phyloP scores from a whole-genome alignment of 1,140 invertebrate genomes.

The Heliothis subflexa region DNA sequence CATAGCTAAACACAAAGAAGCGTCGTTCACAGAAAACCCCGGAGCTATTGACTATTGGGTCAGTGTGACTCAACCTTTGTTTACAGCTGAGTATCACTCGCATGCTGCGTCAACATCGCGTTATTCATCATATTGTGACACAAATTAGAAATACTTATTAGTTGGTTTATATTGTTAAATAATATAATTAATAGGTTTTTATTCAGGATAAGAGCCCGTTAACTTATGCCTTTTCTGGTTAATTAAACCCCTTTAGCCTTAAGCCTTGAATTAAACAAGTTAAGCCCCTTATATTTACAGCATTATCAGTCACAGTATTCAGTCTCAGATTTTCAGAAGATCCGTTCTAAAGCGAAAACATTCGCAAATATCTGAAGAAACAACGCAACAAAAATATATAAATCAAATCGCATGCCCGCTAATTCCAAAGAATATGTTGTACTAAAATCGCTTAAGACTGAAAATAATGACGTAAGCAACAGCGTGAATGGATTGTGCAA shows the following conservation, averaged over 20 bases:
- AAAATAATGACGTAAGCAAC: neutral
- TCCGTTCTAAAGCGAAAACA: too few species aligned
- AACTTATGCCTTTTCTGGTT: too few species aligned
- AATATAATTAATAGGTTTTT: too few species aligned
- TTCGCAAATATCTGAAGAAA: neutral
- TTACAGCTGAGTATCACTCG: slow-evolving; percentile 60
- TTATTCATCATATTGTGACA: slow-evolving; percentile 46
- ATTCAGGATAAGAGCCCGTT: too few species aligned
- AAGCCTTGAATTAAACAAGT: too few species aligned
- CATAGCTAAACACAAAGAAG: slow-evolving; percentile 55
- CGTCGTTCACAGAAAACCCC: slow-evolving; percentile 60
- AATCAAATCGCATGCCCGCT: slow-evolving; percentile 13
- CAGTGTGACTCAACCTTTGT: slow-evolving; percentile 66
- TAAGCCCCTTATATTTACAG: too few species aligned
- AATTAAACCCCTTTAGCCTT: too few species aligned
- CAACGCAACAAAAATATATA: neutral
- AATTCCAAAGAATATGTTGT: neutral
- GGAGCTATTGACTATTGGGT: slow-evolving; percentile 51
- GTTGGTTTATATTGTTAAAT: too few species aligned
- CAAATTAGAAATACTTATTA: slow-evolving; percentile 25
- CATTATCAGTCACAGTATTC: too few species aligned
- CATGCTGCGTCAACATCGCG: slow-evolving; percentile 48
- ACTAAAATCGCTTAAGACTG: neutral
- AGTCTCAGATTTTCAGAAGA: too few species aligned
- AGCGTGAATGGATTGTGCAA: slow-evolving; percentile 1